Evolutionary conservation across 2,888 invertebrate genomes (phyloP), one percentile per base, ranked within the genome.

Genomic region (Microctonus hyperodae): DNA sequence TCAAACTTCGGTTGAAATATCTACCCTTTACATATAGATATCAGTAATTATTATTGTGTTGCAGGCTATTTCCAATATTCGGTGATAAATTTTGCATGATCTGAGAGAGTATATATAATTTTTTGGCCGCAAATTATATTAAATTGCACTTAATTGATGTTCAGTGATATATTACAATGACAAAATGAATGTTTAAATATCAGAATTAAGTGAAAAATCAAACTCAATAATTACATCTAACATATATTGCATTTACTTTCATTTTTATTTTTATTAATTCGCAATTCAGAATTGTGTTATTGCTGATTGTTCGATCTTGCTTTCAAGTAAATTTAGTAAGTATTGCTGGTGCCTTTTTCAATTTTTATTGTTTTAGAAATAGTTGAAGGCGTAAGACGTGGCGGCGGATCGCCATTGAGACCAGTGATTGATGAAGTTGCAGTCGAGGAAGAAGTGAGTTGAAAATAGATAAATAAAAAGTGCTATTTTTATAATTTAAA

Each of bases 391-490:
- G 90, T 96, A 11, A 90, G 88, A 75, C 87, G 86, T 65, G 88
- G 88, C 2, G 88, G 88, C 2, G 82, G 83, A 79, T 90, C 86
- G 11, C 87, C 88, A 13, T 89, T 97, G 75, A 90, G 98, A 28
- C 98, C 96, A 66, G 83, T 88, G 25, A 86, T 94, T 60, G 89
- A 89, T 68, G 89, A 89, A 64, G 86, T 87, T 63, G 88, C 89
- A 3, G 89, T 89, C 69, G 95, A 95, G 69, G 90, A 90, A 77
- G 82, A 83, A 75, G 81, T 81, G 70, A 76, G 78, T 64, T 28
- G 33, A 16, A 6, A 60, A 33, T 56, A n/a, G n/a, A 51, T 25
- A 13, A 51, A 13, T 23, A 25, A 13, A 5, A 33, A 20, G 50
- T 33, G 48, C 55, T 59, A n/a, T 37, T 60, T n/a, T 9, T 53